Conservation (phyloP, 2,113 vertebrate genomes). For the Lampris megalopsis region DNA sequence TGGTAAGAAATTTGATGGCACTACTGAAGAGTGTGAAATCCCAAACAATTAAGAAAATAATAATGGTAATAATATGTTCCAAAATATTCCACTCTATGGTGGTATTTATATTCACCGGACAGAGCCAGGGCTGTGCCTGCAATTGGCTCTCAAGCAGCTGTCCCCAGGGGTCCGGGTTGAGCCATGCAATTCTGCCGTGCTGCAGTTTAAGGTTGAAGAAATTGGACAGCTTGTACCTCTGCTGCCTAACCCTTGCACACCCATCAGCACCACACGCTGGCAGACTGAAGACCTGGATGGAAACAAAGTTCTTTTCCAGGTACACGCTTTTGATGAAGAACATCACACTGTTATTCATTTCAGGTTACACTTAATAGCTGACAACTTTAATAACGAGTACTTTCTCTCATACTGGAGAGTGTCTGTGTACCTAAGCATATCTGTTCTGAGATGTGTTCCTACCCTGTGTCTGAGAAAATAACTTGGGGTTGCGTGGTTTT, state of each 20-base stretch:
- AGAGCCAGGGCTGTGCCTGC: constrained; percentile 77
- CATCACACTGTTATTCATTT: too few species aligned
- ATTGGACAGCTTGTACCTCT: constrained; percentile 95
- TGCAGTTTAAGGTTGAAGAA: constrained; percentile 92
- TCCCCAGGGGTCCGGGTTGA: constrained; percentile 83
- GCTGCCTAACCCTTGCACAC: constrained; percentile 91
- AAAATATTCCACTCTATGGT: too few species aligned
- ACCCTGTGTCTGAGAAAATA: not conserved
- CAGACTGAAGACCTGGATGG: constrained; percentile 95
- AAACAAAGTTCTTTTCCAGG: constrained; percentile 94
- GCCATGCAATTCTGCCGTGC: constrained; percentile 83
- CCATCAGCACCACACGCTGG: constrained; percentile 92
- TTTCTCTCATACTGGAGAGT: too few species aligned
- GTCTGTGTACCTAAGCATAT: too few species aligned
- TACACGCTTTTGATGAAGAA: constrained; percentile 46
- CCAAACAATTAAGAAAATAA: too few species aligned
- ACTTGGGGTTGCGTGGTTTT: not conserved
- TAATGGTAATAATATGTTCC: too few species aligned
- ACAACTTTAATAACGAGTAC: too few species aligned
- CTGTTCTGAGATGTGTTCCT: too few species aligned
- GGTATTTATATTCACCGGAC: not conserved
- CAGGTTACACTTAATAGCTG: too few species aligned
- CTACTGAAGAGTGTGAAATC: too few species aligned
- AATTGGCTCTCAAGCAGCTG: constrained; percentile 92
- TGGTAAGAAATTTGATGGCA: too few species aligned